phyloP scores from a whole-genome alignment of 2,113 vertebrate species.

The Taurulus bubalis region DNA sequence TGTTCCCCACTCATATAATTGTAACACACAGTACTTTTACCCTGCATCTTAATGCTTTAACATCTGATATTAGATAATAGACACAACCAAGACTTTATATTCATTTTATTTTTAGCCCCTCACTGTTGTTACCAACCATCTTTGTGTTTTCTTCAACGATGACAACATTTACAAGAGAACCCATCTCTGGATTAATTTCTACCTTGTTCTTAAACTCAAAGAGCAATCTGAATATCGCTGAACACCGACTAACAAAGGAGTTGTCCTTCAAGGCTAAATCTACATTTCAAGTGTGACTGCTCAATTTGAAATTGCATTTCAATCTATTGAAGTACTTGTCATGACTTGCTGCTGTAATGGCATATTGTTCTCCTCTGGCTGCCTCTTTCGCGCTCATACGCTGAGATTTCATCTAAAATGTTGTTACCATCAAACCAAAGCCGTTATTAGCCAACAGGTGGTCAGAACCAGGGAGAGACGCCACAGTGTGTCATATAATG shows the following conservation, averaged over 20 bases:
- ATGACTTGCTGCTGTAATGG: neutral
- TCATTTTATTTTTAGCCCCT: conserved; percentile 4
- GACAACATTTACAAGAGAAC: conserved; percentile 20
- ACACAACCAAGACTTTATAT: neutral
- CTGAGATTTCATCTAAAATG: conserved; percentile 29
- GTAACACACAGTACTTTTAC: neutral
- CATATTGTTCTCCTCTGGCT: conserved; percentile 43
- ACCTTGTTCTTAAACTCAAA: conserved; percentile 22
- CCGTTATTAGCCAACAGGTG: conserved; percentile 76
- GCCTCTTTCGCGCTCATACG: conserved; percentile 16
- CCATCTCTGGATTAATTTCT: conserved; percentile 25
- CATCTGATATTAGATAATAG: neutral
- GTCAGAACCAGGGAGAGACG: conserved; percentile 52
- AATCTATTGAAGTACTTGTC: conserved; percentile 38
- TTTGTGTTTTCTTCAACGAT: neutral
- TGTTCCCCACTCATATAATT: neutral
- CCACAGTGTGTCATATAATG: conserved; percentile 57
- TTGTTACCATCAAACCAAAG: conserved; percentile 41
- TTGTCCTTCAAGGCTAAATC: conserved; percentile 55
- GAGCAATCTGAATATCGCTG: conserved; percentile 28
- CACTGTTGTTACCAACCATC: neutral
- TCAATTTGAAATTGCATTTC: conserved; percentile 57
- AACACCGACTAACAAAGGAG: conserved; percentile 26
- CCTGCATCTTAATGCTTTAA: neutral
- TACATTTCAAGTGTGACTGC: conserved; percentile 52